phyloP scores from a whole-genome alignment of 2,888 invertebrate species.

The Nomada fabriciana region DNA sequence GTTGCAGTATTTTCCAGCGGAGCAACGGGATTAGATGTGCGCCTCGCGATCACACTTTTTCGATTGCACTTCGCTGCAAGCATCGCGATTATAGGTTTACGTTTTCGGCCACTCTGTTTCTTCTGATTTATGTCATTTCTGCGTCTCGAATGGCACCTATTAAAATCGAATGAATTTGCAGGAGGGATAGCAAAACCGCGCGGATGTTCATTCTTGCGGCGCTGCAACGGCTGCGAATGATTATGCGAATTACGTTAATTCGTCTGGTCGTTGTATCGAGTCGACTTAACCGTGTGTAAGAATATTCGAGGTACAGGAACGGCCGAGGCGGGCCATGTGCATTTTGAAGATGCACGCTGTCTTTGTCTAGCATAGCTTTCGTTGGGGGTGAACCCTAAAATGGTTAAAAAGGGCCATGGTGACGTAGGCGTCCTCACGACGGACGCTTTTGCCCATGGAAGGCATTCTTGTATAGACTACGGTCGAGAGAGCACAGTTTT shows the following conservation, averaged over 20 bases:
- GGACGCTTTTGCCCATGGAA: too few relatives aligned
- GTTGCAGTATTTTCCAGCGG: neutral
- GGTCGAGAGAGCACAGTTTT: too few relatives aligned
- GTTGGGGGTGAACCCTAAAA: too few relatives aligned
- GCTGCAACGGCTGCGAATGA: conserved; percentile 12
- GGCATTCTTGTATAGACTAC: too few relatives aligned
- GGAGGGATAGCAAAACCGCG: conserved; percentile 1
- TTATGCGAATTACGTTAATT: conserved; percentile 8
- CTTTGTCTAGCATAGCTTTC: too few relatives aligned
- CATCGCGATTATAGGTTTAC: neutral
- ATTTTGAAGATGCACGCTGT: too few relatives aligned
- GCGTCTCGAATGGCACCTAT: neutral
- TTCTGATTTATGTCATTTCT: conserved; percentile 25
- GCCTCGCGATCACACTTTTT: neutral
- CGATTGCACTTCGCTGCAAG: neutral
- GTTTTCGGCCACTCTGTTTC: neutral
- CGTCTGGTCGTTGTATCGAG: neutral
- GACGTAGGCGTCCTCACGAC: too few relatives aligned
- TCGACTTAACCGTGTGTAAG: conserved; percentile 55
- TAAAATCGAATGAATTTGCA: conserved; percentile 16
- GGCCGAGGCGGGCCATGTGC: too few relatives aligned
- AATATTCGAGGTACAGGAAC: too few relatives aligned
- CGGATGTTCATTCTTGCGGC: neutral
- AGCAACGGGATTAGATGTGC: too few relatives aligned
- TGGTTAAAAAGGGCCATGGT: too few relatives aligned